Evolutionary conservation across 2,888 invertebrate genomes (phyloP).

Genomic region (Neocrepidodera transversa): DNA sequence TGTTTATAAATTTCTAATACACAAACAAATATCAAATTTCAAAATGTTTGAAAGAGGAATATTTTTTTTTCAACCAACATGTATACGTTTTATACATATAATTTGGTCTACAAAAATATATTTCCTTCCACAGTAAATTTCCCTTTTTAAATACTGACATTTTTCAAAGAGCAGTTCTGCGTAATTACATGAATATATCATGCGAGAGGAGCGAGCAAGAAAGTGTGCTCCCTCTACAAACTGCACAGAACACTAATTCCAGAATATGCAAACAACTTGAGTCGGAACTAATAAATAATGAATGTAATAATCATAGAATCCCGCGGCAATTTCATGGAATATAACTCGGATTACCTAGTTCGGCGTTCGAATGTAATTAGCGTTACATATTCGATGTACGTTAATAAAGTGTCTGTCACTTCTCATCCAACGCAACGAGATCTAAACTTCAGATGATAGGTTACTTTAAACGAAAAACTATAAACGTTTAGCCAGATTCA

Average conservation of each 20-base stretch:
- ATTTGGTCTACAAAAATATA: too few species aligned
- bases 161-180: slow-evolving; percentile 7
- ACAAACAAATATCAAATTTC: too few species aligned
- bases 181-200: slow-evolving; percentile 28
- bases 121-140: too few species aligned
- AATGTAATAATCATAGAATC: slow-evolving; percentile 47
- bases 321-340: slow-evolving; percentile 43
- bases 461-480: too few species aligned
- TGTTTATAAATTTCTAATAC: too few species aligned
- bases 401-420: slow-evolving; percentile 44
- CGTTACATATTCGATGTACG: slow-evolving; percentile 44
- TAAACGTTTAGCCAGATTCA: too few species aligned
- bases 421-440: slow-evolving; percentile 19
- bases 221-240: slow-evolving; percentile 13
- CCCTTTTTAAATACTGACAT: too few species aligned
- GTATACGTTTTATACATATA: too few species aligned
- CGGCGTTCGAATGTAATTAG: slow-evolving; percentile 42
- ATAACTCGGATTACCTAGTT: slow-evolving; percentile 43
- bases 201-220: slow-evolving; percentile 9
- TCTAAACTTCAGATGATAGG: too few species aligned
- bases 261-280: slow-evolving; percentile 31
- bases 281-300: slow-evolving; percentile 43
- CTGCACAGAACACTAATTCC: slow-evolving; percentile 28
- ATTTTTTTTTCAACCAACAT: too few species aligned
- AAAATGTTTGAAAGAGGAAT: too few species aligned